These are phyloP conservation scores for Acanthisitta chloris DNA, from an alignment of 2,113 vertebrate species.

Conservation along the genomic window DNA sequence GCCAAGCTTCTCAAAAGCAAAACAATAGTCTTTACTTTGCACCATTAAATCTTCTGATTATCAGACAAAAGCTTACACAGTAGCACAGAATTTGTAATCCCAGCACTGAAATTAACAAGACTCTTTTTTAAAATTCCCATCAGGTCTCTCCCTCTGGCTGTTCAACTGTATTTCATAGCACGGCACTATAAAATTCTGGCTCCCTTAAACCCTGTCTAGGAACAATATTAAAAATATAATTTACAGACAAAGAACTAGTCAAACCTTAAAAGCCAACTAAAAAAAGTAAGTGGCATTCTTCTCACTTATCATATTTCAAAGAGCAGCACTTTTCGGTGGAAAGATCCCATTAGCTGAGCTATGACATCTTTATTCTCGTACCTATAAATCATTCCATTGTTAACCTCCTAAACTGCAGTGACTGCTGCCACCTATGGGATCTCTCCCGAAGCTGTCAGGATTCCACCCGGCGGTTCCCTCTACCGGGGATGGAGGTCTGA, in stretches of 20 bases:
- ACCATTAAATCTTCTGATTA: slow-evolving; percentile 18
- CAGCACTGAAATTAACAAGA: slow-evolving; percentile 38
- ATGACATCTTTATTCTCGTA: slow-evolving; percentile 67
- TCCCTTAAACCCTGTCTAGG: slow-evolving; percentile 1
- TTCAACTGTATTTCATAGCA: slow-evolving; percentile 52
- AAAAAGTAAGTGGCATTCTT: slow-evolving; percentile 63
- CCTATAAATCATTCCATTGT: slow-evolving; percentile 67
- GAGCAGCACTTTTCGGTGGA: slow-evolving; percentile 59
- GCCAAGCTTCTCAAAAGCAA: slow-evolving; percentile 36
- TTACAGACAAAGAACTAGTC: slow-evolving; percentile 66
- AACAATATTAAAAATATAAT: slow-evolving; percentile 45
- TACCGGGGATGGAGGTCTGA: slow-evolving; percentile 43
- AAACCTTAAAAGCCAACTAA: slow-evolving; percentile 63
- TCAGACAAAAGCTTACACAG: not conserved
- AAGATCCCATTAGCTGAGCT: slow-evolving; percentile 66
- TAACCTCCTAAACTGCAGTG: slow-evolving; percentile 75
- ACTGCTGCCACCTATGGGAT: slow-evolving; percentile 91
- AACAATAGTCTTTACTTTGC: slow-evolving; percentile 28
- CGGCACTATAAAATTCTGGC: slow-evolving; percentile 33
- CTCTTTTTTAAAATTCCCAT: not conserved
- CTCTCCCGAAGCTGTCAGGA: not conserved
- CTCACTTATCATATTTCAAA: slow-evolving; percentile 73
- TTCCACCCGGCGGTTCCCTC: slow-evolving; percentile 59
- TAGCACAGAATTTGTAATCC: slow-evolving; percentile 12
- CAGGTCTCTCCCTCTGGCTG: slow-evolving; percentile 13